phyloP scores from a whole-genome alignment of 2,888 invertebrate species.

The Xestia rhomboidea region DNA sequence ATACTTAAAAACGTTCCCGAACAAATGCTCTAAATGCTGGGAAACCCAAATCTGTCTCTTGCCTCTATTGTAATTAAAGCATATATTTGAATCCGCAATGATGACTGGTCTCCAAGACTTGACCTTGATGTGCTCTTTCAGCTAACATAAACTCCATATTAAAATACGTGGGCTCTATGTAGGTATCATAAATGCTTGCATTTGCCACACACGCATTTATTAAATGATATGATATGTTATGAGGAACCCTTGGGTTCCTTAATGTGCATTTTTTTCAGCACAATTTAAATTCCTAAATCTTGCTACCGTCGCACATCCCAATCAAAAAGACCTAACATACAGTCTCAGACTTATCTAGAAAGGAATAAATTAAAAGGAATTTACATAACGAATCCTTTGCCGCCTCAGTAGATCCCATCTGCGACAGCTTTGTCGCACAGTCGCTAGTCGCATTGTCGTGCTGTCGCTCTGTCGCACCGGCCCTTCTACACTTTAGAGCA shows the following conservation, averaged over 20 bases:
- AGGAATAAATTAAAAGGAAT: slow-evolving; percentile 63
- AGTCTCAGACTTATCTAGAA: slow-evolving; percentile 26
- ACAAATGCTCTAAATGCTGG: neutral
- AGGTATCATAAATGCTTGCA: too few species aligned
- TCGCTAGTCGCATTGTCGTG: slow-evolving; percentile 52
- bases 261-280: neutral
- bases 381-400: slow-evolving; percentile 56
- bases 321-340: slow-evolving; percentile 32
- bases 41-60: neutral
- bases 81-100: neutral
- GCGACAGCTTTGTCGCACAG: slow-evolving; percentile 60
- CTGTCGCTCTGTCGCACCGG: slow-evolving; percentile 57
- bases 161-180: neutral
- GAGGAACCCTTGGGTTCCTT: too few species aligned
- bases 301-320: slow-evolving; percentile 1
- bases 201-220: too few species aligned
- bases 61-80: neutral
- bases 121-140: neutral
- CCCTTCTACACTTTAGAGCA: slow-evolving; percentile 68
- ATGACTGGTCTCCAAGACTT: neutral
- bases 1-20: neutral
- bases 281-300: neutral
- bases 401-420: slow-evolving; percentile 61
- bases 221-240: too few species aligned
- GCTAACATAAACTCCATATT: neutral